Conservation (phyloP, 23 tunicate genomes). For the Trididemnum nubilum region DNA sequence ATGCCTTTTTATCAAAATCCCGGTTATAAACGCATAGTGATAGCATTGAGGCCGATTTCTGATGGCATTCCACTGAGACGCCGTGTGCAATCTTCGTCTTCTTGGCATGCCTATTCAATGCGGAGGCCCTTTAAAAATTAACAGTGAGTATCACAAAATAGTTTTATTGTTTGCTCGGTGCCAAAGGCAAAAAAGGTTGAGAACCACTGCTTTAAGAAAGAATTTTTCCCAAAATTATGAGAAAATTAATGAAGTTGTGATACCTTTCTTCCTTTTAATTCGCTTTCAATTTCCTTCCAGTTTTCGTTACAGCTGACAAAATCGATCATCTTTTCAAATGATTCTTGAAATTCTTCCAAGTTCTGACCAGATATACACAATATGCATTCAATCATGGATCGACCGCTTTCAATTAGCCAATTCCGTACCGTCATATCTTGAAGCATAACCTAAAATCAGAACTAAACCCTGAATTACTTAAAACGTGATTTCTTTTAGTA, state of each 20-base stretch:
- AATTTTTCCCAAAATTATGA: neutral
- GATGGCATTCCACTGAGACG: too few relatives aligned
- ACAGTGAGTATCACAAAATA: too few relatives aligned
- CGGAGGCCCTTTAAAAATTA: too few relatives aligned
- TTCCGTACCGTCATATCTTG: slow-evolving; percentile 56
- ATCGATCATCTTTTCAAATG: slow-evolving; percentile 48
- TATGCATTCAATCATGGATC: slow-evolving; percentile 74
- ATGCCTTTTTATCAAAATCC: too few relatives aligned
- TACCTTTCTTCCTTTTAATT: slow-evolving; percentile 70
- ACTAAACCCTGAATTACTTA: slow-evolving; percentile 46
- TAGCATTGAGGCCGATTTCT: too few relatives aligned
- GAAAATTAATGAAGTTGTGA: too few relatives aligned
- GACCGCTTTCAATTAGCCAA: slow-evolving; percentile 74
- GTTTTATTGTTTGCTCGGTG: too few relatives aligned
- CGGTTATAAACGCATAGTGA: too few relatives aligned
- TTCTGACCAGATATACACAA: slow-evolving; percentile 68
- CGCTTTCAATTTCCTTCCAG: slow-evolving; percentile 60
- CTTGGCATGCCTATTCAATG: too few relatives aligned
- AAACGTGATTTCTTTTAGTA: too few relatives aligned
- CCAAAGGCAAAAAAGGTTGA: too few relatives aligned
- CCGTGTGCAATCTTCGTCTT: too few relatives aligned
- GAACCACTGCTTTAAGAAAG: neutral
- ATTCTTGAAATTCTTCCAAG: slow-evolving; percentile 45
- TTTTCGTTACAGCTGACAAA: slow-evolving; percentile 43
- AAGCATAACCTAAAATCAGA: slow-evolving; percentile 70